Percentiles rank a stretch among this genome's conserved stretches.
Evolutionary conservation across 2,888 invertebrate species (phyloP).

Genomic region (Monopis laevigella): DNA sequence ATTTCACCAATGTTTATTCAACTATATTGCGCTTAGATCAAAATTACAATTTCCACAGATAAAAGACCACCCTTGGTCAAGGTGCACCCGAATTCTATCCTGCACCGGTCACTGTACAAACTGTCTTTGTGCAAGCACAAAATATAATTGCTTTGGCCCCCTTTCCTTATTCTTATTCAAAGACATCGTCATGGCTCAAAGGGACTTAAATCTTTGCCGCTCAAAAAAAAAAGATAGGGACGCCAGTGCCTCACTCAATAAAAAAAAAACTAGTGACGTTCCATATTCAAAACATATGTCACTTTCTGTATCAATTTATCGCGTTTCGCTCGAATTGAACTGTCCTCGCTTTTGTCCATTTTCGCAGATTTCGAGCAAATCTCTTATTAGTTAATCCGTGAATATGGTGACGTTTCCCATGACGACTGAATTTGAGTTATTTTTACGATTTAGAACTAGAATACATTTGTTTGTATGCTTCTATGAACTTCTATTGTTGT

Average conservation of each 20-base stretch:
- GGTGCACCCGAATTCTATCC: slow-evolving; percentile 1
- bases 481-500: slow-evolving; percentile 28
- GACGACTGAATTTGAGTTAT: slow-evolving; percentile 49
- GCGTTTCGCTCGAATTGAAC: slow-evolving; percentile 41
- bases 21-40: background rate
- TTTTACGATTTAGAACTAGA: slow-evolving; percentile 49
- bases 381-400: slow-evolving; percentile 55
- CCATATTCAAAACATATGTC: slow-evolving; percentile 60
- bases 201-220: slow-evolving; percentile 20
- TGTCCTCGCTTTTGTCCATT: slow-evolving; percentile 27
- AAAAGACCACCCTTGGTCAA: slow-evolving; percentile 9
- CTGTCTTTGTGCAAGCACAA: slow-evolving; percentile 34
- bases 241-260: no score
- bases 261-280: slow-evolving; percentile 42
- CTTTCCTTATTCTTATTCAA: slow-evolving; percentile 30
- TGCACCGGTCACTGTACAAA: background rate
- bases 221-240: slow-evolving; percentile 29
- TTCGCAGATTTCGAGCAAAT: slow-evolving; percentile 25
- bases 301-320: slow-evolving; percentile 56
- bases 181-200: slow-evolving; percentile 18
- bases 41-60: no score
- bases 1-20: slow-evolving; percentile 5
- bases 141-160: slow-evolving; percentile 62
- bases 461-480: slow-evolving; percentile 47
- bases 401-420: slow-evolving; percentile 58